Evolutionary conservation across 2,797 vertebrate species (phyloP), one percentile per base, ranked within the genome.

Genomic region (Morelia viridis): DNA sequence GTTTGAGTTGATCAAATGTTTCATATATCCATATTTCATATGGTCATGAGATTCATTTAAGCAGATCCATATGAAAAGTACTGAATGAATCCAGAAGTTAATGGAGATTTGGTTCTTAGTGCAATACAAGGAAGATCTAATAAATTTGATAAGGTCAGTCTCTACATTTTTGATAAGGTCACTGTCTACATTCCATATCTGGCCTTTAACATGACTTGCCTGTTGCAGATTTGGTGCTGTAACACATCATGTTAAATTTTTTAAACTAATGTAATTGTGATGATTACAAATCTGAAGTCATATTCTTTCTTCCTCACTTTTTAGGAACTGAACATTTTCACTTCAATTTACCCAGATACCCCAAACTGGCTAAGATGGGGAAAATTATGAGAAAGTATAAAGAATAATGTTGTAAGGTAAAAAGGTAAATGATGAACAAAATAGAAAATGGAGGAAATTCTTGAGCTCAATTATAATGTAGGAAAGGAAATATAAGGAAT

Each of bases 141-240:
- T 3, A 1, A 57, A 31, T 91, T 91, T 93, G 90, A 92, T 92
- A 93, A 93, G 64, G 35, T 94, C 2, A 50, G 5, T 93, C 94
- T 93, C 58, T 83, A 84, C 17, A 3, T 61, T 46, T 92, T 56
- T 93, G 87, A 94, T 95, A 94, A 92, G 85, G 84, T 94, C 68
- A 92, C 58, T 92, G 80, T 90, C 61, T 92, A 0, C 15, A 89
- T 0, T 88, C 26, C 15, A 13, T 61, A 87, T 93, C 71, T 91
- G 91, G 4, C 62, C 28, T n/a, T 90, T 11, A 94, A 2, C 5
- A 28, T 2, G 24, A 60, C 93, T 94, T 92, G 92, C 2, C 88
- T 50, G 1, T 89, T 92, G 35, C 80, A 12, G 41, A 71, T 65
- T 89, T 85, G 35, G 28, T 46, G 17, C 0, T 68, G 24, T 46